Conservation (phyloP, 2,888 invertebrate species). For the Eupithecia centaureata region DNA sequence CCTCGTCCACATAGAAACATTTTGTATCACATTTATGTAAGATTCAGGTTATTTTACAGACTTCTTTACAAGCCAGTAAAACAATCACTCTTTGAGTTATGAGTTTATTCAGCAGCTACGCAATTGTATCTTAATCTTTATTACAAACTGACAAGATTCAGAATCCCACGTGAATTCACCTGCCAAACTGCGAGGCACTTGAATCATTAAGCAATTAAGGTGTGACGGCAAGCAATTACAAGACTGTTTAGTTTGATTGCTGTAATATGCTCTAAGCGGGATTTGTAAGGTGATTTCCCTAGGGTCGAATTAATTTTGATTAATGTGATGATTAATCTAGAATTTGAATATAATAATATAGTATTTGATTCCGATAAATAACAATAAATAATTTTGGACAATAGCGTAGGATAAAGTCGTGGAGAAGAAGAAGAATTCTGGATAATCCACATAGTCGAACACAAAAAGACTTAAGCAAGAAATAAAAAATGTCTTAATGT, state of each 20-base stretch:
- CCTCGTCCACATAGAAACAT: no score
- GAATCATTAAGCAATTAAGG: slow-evolving; percentile 44
- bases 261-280: slow-evolving; percentile 37
- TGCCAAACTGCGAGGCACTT: slow-evolving; percentile 31
- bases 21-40: neutral
- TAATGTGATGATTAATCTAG: slow-evolving; percentile 14
- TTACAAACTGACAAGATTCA: slow-evolving; percentile 13
- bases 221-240: slow-evolving; percentile 44
- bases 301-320: slow-evolving; percentile 25
- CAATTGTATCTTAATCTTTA: slow-evolving; percentile 1
- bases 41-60: neutral
- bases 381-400: no score
- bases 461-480: no score
- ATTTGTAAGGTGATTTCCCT: slow-evolving; percentile 40
- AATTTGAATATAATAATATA: neutral
- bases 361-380: neutral
- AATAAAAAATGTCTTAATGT: no score
- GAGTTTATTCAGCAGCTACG: neutral
- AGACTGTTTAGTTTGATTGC: slow-evolving; percentile 44
- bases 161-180: slow-evolving; percentile 9
- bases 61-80: neutral
- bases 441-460: no score
- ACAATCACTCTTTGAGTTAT: neutral
- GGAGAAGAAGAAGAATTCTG: no score
- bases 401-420: no score